These are phyloP conservation scores for Hucho hucho DNA, from an alignment of 2,113 vertebrate species.

Conservation along the genomic window DNA sequence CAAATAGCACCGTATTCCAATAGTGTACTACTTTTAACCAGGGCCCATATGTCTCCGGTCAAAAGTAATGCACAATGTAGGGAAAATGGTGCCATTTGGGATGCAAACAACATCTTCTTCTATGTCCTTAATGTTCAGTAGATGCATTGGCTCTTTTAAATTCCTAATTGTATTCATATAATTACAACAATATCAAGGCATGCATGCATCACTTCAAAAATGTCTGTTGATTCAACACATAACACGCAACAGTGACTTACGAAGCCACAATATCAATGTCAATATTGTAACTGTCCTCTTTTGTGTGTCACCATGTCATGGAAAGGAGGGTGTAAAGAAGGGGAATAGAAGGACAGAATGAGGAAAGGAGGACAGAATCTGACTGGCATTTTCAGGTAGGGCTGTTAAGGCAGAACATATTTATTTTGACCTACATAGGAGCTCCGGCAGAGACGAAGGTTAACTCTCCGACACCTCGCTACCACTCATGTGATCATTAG, in stretches of 20 bases:
- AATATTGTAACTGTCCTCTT: constrained; percentile 14
- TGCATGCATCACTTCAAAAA: constrained; percentile 4
- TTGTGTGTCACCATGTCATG: constrained; percentile 31
- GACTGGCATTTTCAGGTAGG: constrained; percentile 52
- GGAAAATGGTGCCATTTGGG: too few relatives aligned
- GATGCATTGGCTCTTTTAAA: constrained; percentile 18
- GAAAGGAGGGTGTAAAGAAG: not conserved
- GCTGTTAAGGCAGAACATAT: constrained; percentile 66
- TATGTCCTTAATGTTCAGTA: constrained; percentile 42
- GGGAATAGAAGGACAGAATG: not conserved
- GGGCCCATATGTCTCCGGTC: too few relatives aligned
- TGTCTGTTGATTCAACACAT: not conserved
- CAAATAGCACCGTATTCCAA: constrained; percentile 34
- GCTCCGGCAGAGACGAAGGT: constrained; percentile 55
- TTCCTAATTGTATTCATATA: constrained; percentile 22
- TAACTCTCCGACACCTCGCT: constrained; percentile 56
- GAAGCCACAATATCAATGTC: not conserved
- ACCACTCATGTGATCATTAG: constrained; percentile 63
- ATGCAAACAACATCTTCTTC: not conserved
- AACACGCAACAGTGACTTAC: not conserved
- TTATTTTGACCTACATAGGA: constrained; percentile 70
- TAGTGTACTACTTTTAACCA: too few relatives aligned
- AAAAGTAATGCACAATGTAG: too few relatives aligned
- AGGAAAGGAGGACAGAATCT: constrained; percentile 53
- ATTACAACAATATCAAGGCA: constrained; percentile 1